Evolutionary conservation across 1,140 invertebrate species (phyloP).

Genomic region (Halyomorpha halys): DNA sequence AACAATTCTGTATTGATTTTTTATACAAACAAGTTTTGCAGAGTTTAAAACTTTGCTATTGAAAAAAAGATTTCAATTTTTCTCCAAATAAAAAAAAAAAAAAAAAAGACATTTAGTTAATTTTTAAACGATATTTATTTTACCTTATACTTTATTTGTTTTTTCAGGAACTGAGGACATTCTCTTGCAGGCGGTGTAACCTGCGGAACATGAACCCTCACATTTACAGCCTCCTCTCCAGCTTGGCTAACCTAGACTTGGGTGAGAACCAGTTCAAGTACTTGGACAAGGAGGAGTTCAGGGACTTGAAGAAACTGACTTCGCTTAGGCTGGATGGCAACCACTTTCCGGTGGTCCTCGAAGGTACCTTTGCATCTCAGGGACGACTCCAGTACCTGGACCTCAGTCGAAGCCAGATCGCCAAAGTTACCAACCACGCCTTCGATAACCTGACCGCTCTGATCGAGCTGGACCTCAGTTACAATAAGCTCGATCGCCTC

Average conservation of each 20-base stretch:
- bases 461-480: slow-evolving; percentile 55
- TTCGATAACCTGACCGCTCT: slow-evolving; percentile 55
- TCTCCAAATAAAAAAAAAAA: too few relatives aligned
- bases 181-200: slow-evolving; percentile 56
- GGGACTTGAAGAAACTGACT: slow-evolving; percentile 53
- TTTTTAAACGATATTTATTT: too few relatives aligned
- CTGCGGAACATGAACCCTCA: slow-evolving; percentile 61
- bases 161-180: slow-evolving; percentile 50
- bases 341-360: slow-evolving; percentile 58
- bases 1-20: too few relatives aligned
- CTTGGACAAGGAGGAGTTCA: slow-evolving; percentile 59
- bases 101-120: too few relatives aligned
- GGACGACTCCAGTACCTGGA: slow-evolving; percentile 39
- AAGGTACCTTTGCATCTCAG: slow-evolving; percentile 54
- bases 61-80: too few relatives aligned
- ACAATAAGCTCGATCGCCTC: slow-evolving; percentile 59
- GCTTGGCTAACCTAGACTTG: slow-evolving; percentile 57
- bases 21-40: too few relatives aligned
- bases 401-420: slow-evolving; percentile 58
- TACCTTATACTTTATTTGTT: too few relatives aligned
- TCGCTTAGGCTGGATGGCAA: slow-evolving; percentile 63
- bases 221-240: slow-evolving; percentile 58
- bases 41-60: too few relatives aligned
- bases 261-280: slow-evolving; percentile 67
- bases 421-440: slow-evolving; percentile 54